A percentile compares a stretch with the other conserved stretches of the same genome.
Evolutionary conservation across 1,140 invertebrate genomes (phyloP).

Genomic region (Heliothis virescens): DNA sequence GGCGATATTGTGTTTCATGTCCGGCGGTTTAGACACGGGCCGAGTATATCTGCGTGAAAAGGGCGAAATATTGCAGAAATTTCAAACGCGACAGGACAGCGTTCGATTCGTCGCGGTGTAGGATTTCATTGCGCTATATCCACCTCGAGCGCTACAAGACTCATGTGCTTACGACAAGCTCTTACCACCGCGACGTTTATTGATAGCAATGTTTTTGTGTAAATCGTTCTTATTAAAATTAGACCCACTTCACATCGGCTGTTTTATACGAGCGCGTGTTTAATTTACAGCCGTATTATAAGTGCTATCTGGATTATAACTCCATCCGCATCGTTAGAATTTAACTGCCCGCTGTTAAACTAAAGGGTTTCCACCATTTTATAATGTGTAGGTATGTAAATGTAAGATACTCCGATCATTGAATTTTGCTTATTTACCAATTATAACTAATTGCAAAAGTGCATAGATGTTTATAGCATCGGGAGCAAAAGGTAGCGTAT

Average conservation of each 20-base stretch:
- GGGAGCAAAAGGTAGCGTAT: constrained; percentile 58
- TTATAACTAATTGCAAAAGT: constrained; percentile 55
- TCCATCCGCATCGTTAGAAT: constrained; percentile 51
- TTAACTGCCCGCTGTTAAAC: constrained; percentile 53
- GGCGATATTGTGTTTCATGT: constrained; percentile 85
- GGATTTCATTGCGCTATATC: constrained; percentile 84
- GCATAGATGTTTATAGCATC: constrained; percentile 61
- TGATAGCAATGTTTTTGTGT: constrained; percentile 72
- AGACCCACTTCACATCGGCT: constrained; percentile 58
- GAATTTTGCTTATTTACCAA: constrained; percentile 41
- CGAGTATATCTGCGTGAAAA: constrained; percentile 82
- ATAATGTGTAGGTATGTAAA: not conserved
- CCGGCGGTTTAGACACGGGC: constrained; percentile 79
- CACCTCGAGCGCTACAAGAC: constrained; percentile 65
- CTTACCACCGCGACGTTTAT: constrained; percentile 71
- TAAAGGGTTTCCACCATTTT: constrained; percentile 47
- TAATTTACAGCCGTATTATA: constrained; percentile 54
- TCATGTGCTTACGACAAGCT: constrained; percentile 70
- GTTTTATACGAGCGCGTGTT: constrained; percentile 47
- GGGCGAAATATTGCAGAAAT: constrained; percentile 85
- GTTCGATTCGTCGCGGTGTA: constrained; percentile 84
- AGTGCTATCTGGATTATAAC: constrained; percentile 50
- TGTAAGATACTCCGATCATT: not conserved
- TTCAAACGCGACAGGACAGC: constrained; percentile 82
- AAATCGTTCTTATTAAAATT: constrained; percentile 67